Conservation (phyloP, 1,140 invertebrate genomes). For the Dryas iulia region DNA sequence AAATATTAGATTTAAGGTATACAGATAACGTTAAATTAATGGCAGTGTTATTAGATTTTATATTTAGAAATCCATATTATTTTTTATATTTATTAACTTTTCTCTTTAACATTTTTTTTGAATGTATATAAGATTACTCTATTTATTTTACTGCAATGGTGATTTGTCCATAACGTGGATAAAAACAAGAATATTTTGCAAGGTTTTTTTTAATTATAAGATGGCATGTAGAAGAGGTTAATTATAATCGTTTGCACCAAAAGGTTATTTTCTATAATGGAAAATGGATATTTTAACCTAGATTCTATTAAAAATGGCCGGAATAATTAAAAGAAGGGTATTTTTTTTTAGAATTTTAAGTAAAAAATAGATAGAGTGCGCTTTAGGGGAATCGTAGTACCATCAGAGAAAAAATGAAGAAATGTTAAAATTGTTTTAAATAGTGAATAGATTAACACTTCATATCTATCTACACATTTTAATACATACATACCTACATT, state of each 20-base stretch:
- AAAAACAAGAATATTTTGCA: too few relatives aligned
- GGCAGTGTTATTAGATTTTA: slow-evolving; percentile 1
- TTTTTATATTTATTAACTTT: too few relatives aligned
- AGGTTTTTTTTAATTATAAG: too few relatives aligned
- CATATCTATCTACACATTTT: slow-evolving; percentile 28
- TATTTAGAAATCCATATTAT: not conserved
- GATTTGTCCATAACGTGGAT: too few relatives aligned
- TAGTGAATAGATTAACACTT: slow-evolving; percentile 11
- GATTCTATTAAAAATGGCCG: slow-evolving; percentile 73
- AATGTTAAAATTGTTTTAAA: not conserved
- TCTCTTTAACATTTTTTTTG: too few relatives aligned
- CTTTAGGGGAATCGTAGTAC: not conserved
- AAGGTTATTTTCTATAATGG: too few relatives aligned
- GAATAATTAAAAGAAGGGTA: slow-evolving; percentile 59
- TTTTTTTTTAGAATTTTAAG: too few relatives aligned
- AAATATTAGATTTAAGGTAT: not conserved
- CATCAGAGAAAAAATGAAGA: not conserved
- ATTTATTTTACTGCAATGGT: too few relatives aligned
- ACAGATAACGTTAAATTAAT: slow-evolving; percentile 7
- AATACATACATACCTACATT: slow-evolving; percentile 31
- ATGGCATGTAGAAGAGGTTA: not conserved
- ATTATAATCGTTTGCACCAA: not conserved
- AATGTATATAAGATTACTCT: too few relatives aligned
- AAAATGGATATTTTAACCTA: slow-evolving; percentile 15
- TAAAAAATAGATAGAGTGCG: not conserved